Percentiles rank a stretch among this genome's conserved stretches.
These are phyloP conservation scores for Drosophila littoralis DNA, from an alignment of 1,140 invertebrate species.

Conservation along the genomic window DNA sequence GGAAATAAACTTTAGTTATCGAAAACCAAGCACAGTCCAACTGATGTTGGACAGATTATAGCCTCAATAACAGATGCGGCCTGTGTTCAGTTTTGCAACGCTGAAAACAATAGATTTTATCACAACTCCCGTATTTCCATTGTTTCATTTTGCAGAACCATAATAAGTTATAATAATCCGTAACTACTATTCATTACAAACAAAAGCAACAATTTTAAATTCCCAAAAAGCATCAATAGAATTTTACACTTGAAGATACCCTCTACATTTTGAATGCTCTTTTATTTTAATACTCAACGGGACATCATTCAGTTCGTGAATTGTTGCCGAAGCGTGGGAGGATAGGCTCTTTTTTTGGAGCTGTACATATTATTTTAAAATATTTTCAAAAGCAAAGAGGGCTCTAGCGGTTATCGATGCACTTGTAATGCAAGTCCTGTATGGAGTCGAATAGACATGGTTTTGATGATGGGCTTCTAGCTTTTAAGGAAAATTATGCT, in stretches of 20 bases:
- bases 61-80: constrained; percentile 6
- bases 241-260: not conserved
- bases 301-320: too few relatives aligned
- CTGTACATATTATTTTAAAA: too few relatives aligned
- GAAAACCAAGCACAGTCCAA: not conserved
- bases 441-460: too few relatives aligned
- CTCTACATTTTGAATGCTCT: not conserved
- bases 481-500: too few relatives aligned
- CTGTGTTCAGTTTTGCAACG: not conserved
- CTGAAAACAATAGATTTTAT: not conserved
- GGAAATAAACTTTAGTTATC: constrained; percentile 9
- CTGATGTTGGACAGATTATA: constrained; percentile 1
- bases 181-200: not conserved
- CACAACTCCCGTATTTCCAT: not conserved
- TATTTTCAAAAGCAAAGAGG: too few relatives aligned
- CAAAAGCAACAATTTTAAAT: not conserved
- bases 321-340: too few relatives aligned
- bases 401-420: too few relatives aligned
- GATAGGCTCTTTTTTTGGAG: too few relatives aligned
- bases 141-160: not conserved
- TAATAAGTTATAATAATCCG: not conserved
- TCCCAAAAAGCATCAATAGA: not conserved
- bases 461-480: too few relatives aligned
- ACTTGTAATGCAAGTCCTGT: too few relatives aligned
- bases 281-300: too few relatives aligned